Conservation (phyloP, 1,140 invertebrate genomes). For the Drosophila sp. region DNA sequence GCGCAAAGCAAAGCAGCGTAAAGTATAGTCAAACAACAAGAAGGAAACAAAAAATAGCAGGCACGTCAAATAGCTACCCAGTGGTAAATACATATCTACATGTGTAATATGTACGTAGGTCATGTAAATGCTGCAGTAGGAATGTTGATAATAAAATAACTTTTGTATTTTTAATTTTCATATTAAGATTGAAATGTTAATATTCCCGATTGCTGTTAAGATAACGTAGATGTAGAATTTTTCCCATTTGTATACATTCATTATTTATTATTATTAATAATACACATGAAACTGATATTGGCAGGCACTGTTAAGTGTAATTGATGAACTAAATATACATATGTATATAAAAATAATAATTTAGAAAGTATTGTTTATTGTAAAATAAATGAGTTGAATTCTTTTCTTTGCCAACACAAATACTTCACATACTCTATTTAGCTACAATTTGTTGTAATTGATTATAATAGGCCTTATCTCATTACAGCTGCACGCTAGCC, state of each 20-base stretch:
- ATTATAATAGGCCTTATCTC: conserved; percentile 9
- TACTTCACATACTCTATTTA: background rate
- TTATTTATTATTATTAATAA: background rate
- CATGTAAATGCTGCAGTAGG: conserved; percentile 15
- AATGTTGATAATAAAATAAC: conserved; percentile 12
- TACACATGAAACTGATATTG: too few relatives aligned
- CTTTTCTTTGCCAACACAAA: too few relatives aligned
- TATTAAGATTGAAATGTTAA: conserved; percentile 8
- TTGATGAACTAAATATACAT: background rate
- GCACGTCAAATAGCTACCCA: conserved; percentile 51
- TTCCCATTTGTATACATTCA: conserved; percentile 4
- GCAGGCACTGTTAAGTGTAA: background rate
- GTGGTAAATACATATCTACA: conserved; percentile 25
- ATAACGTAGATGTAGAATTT: background rate
- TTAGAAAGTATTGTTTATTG: too few relatives aligned
- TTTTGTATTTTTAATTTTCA: background rate
- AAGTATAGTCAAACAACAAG: conserved; percentile 48
- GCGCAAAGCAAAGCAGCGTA: conserved; percentile 43
- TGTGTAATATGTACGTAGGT: conserved; percentile 6
- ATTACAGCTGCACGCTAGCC: conserved; percentile 20
- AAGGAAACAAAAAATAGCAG: conserved; percentile 24
- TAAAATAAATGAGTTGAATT: too few relatives aligned
- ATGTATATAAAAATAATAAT: too few relatives aligned
- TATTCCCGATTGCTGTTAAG: background rate
- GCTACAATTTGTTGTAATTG: conserved; percentile 4